A percentile compares a stretch with the other conserved stretches of the same genome.
Evolutionary conservation across 1,140 invertebrate genomes (phyloP).

Genomic region (Drosophila lacertosa): DNA sequence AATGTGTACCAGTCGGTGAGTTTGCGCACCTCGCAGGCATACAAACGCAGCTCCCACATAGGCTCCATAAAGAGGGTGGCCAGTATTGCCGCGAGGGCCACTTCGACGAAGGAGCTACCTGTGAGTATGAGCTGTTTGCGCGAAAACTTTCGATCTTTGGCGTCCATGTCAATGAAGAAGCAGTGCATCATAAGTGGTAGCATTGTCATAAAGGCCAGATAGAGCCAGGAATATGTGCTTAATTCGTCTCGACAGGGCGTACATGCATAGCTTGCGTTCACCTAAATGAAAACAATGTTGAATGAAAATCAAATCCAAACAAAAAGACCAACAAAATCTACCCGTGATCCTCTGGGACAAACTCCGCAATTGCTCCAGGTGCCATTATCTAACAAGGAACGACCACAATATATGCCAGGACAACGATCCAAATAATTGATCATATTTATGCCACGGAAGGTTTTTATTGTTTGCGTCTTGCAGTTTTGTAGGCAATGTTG

Average conservation of each 20-base stretch:
- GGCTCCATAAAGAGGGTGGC: conserved; percentile 92
- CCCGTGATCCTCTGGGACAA: conserved; percentile 92
- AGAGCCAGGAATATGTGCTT: conserved; percentile 96
- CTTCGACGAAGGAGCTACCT: conserved; percentile 92
- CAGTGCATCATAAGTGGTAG: conserved; percentile 94
- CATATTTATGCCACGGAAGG: conserved; percentile 36
- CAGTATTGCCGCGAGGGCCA: conserved; percentile 88
- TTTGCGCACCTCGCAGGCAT: conserved; percentile 90
- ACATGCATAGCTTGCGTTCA: conserved; percentile 87
- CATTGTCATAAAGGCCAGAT: conserved; percentile 96
- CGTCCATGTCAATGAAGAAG: conserved; percentile 94
- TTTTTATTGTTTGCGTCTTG: conserved; percentile 13
- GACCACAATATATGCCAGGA: conserved; percentile 94
- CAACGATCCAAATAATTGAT: conserved; percentile 85
- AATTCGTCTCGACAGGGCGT: conserved; percentile 90
- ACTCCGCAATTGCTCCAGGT: conserved; percentile 92
- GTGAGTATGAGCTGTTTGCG: conserved; percentile 90
- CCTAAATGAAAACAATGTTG: conserved; percentile 36
- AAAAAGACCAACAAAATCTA: conserved; percentile 48
- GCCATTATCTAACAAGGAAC: conserved; percentile 87
- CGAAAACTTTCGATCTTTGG: conserved; percentile 90
- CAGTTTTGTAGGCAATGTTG: conserved; percentile 2
- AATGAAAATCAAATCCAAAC: neutral
- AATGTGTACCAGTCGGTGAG: conserved; percentile 98
- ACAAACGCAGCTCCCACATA: conserved; percentile 89